Base-by-base conservation (phyloP, 2,113 vertebrate species). In the Pseudorectes ferrugineus region DNA sequence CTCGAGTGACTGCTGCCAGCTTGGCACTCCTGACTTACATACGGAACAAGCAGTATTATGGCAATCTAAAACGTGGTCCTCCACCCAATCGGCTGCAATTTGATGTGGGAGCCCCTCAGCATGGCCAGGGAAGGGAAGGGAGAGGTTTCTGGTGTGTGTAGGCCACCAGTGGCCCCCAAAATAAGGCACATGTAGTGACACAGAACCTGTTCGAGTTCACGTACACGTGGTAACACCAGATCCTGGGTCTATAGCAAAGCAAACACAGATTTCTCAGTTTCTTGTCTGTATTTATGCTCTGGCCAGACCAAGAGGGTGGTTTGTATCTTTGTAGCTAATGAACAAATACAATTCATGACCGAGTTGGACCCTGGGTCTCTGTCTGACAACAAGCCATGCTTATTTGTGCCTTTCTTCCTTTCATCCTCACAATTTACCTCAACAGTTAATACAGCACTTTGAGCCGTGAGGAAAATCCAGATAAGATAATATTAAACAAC, bases 1-100 rank as follows among this genome's bases (percentile, higher is more conserved):
- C 85, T 48, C 3, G 0, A 70, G 71, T 24, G 89, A 33, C 90
- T 93, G 93, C 93, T 94, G 90, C 88, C 94, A 95, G 88, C 92
- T 86, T 77, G 49, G 24, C 72, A 2, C 88, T 96, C 88, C 88
- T 35, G 28, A 51, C 63, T 78, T 52, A 62, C 78, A 85, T 24
- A 71, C 19, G 28, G 36, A 93, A 57, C 29, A 5, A 46, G 85
- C 40, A 45, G 59, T 0, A 26, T 20, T 7, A 2, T 5, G 29
- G 25, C 75, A 55, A 1, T 33, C 52, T 29, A 5, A 84, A 91
- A 26, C 5, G 12, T 0, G 2, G 17, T 4, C 79, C 63, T 65
- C 45, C 35, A 51, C 25, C 25, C 45, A 38, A 1, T 6, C 28
- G 79, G 42, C 38, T 10, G 4, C 29, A 66, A 1, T 38, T 54